A percentile compares a stretch with the other conserved stretches of the same genome.
phyloP scores from a whole-genome alignment of 1,140 invertebrate species.

The Trichonephila inaurata region DNA sequence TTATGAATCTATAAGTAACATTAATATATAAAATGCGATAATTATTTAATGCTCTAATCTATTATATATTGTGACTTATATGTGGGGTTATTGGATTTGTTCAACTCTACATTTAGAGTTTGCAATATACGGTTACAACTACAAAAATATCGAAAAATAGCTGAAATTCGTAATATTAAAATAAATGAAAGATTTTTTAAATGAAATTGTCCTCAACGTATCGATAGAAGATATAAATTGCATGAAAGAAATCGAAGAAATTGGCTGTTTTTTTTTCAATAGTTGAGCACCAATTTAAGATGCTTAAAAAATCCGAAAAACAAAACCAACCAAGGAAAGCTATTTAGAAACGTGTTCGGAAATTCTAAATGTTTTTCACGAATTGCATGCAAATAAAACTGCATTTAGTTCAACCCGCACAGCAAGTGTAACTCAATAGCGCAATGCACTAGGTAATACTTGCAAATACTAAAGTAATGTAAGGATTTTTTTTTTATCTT shows the following conservation, averaged over 20 bases:
- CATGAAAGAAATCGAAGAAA: neutral
- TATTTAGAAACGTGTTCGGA: neutral
- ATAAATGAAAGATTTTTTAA: too few species aligned
- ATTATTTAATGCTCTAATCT: too few species aligned
- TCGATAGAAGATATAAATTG: too few species aligned
- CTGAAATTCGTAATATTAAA: too few species aligned
- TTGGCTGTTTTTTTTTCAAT: neutral
- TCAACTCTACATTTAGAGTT: too few species aligned
- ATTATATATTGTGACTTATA: too few species aligned
- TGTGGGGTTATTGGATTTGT: too few species aligned
- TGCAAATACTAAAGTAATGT: neutral
- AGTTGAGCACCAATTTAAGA: neutral
- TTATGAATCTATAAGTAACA: too few species aligned
- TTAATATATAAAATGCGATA: too few species aligned
- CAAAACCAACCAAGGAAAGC: neutral
- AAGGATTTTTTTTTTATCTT: neutral
- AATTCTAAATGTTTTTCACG: neutral
- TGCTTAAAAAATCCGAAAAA: neutral
- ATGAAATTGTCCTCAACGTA: too few species aligned
- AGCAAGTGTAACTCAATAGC: neutral
- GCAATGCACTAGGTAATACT: neutral
- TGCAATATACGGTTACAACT: too few species aligned
- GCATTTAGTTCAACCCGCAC: conserved; percentile 5
- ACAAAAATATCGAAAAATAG: too few species aligned
- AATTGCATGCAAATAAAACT: conserved; percentile 1